phyloP scores from a whole-genome alignment of 2,797 vertebrate genomes.

The Lepilemur ruficaudatus region DNA sequence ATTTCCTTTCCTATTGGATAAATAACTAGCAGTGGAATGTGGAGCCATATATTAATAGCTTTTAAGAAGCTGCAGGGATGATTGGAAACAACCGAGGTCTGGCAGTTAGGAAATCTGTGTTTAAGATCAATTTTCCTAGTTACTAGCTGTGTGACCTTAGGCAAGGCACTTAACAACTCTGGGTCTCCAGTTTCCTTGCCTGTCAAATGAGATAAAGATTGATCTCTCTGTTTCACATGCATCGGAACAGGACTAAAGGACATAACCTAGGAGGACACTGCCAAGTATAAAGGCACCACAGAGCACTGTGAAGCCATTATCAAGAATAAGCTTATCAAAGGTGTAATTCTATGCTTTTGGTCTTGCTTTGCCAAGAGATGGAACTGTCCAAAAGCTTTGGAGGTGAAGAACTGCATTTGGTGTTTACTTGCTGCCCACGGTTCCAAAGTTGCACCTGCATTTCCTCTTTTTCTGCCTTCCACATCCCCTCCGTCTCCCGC shows the following conservation, averaged over 20 bases:
- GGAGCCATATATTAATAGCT: background rate
- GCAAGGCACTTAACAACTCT: conserved; percentile 54
- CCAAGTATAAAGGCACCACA: background rate
- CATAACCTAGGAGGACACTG: background rate
- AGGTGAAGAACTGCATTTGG: conserved; percentile 59
- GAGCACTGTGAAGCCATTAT: background rate
- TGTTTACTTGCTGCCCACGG: conserved; percentile 67
- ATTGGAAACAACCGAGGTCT: conserved; percentile 44
- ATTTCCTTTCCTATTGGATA: conserved; percentile 11
- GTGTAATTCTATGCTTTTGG: conserved; percentile 68
- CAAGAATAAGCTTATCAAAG: conserved; percentile 54
- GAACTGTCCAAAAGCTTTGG: conserved; percentile 55
- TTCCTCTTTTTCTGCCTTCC: conserved; percentile 66
- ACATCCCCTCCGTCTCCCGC: conserved; percentile 23
- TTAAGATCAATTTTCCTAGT: conserved; percentile 65
- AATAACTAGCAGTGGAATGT: conserved; percentile 32
- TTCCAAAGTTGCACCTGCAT: conserved; percentile 53
- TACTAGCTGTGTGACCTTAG: conserved; percentile 58
- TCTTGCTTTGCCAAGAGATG: conserved; percentile 72
- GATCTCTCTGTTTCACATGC: background rate
- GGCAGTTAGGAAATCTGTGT: conserved; percentile 49
- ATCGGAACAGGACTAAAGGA: background rate
- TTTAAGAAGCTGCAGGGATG: conserved; percentile 50
- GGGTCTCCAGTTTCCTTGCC: conserved; percentile 6
- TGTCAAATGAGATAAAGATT: conserved; percentile 39